A percentile compares a stretch with the other conserved stretches of the same genome.
These are phyloP conservation scores for Aphelenchoides fujianensis DNA, from an alignment of 1,140 invertebrate species.

Conservation along the genomic window DNA sequence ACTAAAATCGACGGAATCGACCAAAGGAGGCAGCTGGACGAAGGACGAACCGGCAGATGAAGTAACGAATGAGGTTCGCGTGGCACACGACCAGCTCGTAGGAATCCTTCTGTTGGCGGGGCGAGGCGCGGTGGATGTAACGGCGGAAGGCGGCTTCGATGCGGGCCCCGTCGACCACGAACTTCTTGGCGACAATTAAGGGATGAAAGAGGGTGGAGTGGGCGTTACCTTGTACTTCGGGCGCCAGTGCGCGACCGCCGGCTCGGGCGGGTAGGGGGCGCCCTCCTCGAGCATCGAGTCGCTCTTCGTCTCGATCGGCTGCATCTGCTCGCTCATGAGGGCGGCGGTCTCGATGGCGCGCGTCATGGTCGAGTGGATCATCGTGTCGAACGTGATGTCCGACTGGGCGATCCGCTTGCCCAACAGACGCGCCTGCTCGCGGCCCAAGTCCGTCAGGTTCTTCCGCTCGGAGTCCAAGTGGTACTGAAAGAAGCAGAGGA, in stretches of 20 bases:
- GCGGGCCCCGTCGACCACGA: constrained; percentile 84
- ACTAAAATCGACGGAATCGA: constrained; percentile 69
- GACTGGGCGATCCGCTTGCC: constrained; percentile 50
- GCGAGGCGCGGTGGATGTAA: constrained; percentile 84
- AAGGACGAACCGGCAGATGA: constrained; percentile 92
- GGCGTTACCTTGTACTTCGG: constrained; percentile 76
- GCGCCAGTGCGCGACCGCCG: constrained; percentile 79
- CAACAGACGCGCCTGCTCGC: constrained; percentile 51
- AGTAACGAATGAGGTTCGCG: constrained; percentile 96
- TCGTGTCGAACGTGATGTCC: constrained; percentile 45
- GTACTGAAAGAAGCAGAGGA: constrained; percentile 37
- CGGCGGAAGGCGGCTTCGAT: constrained; percentile 93
- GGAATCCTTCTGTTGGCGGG: constrained; percentile 76
- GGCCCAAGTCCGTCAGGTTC: constrained; percentile 51
- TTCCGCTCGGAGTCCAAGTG: constrained; percentile 46
- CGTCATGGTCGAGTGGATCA: constrained; percentile 78
- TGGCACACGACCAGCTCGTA: constrained; percentile 93
- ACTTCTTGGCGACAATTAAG: too few relatives aligned
- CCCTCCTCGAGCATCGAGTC: constrained; percentile 78
- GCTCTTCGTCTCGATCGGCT: not conserved
- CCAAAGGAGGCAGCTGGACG: too few relatives aligned
- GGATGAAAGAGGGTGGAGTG: too few relatives aligned
- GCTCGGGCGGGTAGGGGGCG: constrained; percentile 82
- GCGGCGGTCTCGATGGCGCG: constrained; percentile 83
- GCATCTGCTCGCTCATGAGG: constrained; percentile 72